phyloP scores from a whole-genome alignment of 2,888 invertebrate genomes.

The Perizoma affinitatum region DNA sequence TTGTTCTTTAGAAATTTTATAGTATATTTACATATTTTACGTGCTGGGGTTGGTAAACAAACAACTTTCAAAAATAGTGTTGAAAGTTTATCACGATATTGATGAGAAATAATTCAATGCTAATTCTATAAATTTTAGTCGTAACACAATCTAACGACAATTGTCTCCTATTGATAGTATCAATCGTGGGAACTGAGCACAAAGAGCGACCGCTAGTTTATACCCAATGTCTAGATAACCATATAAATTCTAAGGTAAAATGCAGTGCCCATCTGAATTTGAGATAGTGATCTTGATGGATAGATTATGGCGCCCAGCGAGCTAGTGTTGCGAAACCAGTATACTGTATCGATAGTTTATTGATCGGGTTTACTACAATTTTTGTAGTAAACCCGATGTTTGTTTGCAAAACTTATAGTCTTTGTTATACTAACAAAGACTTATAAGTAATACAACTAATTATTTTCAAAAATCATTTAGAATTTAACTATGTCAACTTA shows the following conservation, averaged over 20 bases:
- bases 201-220: conserved; percentile 64
- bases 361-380: conserved; percentile 6
- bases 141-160: conserved; percentile 47
- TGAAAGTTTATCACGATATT: conserved; percentile 25
- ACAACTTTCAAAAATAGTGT: too few relatives aligned
- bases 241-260: conserved; percentile 63
- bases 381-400: too few relatives aligned
- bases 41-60: too few relatives aligned
- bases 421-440: too few relatives aligned
- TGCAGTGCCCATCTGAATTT: conserved; percentile 62
- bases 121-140: conserved; percentile 28
- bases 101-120: conserved; percentile 26
- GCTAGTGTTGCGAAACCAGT: conserved; percentile 45
- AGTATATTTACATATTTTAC: too few relatives aligned
- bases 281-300: conserved; percentile 70
- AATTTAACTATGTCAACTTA: too few relatives aligned
- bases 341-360: conserved; percentile 35
- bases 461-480: too few relatives aligned
- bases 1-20: too few relatives aligned
- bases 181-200: conserved; percentile 61
- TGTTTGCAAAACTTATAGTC: too few relatives aligned
- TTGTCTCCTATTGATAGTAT: conserved; percentile 56
- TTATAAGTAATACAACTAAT: too few relatives aligned
- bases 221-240: conserved; percentile 47
- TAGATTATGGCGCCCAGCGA: conserved; percentile 58